These are phyloP conservation scores for Drosophila kurseongensis DNA, from an alignment of 1,140 invertebrate genomes.

Conservation along the genomic window DNA sequence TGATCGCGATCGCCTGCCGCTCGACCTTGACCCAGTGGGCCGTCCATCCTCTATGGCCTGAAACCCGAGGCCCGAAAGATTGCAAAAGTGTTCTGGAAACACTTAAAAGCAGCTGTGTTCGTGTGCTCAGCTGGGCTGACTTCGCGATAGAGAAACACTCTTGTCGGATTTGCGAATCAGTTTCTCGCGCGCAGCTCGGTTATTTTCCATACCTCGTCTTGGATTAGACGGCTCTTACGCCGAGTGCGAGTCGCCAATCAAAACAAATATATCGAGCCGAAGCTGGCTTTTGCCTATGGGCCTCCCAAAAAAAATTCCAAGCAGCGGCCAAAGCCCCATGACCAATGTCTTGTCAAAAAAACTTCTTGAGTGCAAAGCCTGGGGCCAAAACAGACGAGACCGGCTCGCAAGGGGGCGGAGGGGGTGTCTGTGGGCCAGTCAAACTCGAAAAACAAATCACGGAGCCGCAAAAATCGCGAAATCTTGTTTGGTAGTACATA, in stretches of 20 bases:
- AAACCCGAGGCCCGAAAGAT: neutral
- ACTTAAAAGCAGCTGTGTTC: slow-evolving; percentile 11
- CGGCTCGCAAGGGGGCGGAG: slow-evolving; percentile 5
- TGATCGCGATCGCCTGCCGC: slow-evolving; percentile 9
- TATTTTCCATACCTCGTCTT: slow-evolving; percentile 15
- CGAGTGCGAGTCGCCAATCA: slow-evolving; percentile 11
- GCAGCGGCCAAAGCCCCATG: slow-evolving; percentile 44
- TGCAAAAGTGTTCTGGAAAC: slow-evolving; percentile 26
- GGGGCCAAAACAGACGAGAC: slow-evolving; percentile 15
- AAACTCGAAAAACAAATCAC: slow-evolving; percentile 64
- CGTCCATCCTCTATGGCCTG: neutral
- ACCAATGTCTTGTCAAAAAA: slow-evolving; percentile 63
- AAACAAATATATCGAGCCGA: neutral
- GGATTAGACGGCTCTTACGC: slow-evolving; percentile 5
- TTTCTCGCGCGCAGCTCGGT: slow-evolving; percentile 4
- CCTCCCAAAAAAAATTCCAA: slow-evolving; percentile 23
- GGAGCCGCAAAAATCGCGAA: slow-evolving; percentile 22
- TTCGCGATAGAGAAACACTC: slow-evolving; percentile 9
- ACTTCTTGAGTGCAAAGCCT: slow-evolving; percentile 46
- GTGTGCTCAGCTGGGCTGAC: slow-evolving; percentile 16
- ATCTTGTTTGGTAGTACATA: slow-evolving; percentile 33
- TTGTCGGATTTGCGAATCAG: neutral
- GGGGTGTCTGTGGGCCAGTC: slow-evolving; percentile 13
- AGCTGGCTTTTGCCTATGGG: neutral
- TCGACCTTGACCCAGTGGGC: slow-evolving; percentile 40